Evolutionary conservation across 2,888 invertebrate genomes (phyloP), one percentile per base, ranked within the genome.

Genomic region (Tinea pellionella): DNA sequence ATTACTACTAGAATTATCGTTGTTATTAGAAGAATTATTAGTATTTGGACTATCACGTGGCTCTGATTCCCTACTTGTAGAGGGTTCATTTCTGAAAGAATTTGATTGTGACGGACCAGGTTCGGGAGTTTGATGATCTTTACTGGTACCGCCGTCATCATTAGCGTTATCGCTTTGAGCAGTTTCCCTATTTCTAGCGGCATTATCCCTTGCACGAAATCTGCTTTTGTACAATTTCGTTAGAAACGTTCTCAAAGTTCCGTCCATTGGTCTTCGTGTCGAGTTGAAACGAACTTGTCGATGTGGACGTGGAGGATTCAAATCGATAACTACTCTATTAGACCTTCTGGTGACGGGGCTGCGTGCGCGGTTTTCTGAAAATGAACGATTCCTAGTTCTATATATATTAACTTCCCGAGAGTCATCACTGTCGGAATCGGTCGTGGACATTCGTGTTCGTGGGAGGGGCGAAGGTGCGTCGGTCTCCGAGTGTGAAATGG

Each of bases 351-450:
- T 1, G 13, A 19, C 32, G 16, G 13, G 24, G 24, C 24, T 24
- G 24, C 24, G 24, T 24, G 24, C 24, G 18, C 56, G 56, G 43
- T n/a, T 41, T 13, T 41, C 41, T 41, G 51, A 15, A 51, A 41
- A 41, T 2, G 82, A 78, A 0, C 78, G 69, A 63, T 83, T 82
- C 61, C 79, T 76, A 2, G 85, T 81, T 61, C 86, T 69, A 61
- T 82, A 78, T 63, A 85, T 81, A 64, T 83, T 83, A 0, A 83
- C 78, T 70, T 85, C 83, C 0, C 79, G 71, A 1, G 82, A 78
- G 24, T 75, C 77, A 61, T 85, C 87, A 63, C 77, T 80, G 60
- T 87, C 86, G 0, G 84, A 82, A 63, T 86, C 86, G 11, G 86
- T 84, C 63, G 76, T 81, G 15, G 84, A 79, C 4, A 16, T 16